These are phyloP conservation scores for Macrosiphum euphorbiae DNA, from an alignment of 2,888 invertebrate species.

Conservation along the genomic window DNA sequence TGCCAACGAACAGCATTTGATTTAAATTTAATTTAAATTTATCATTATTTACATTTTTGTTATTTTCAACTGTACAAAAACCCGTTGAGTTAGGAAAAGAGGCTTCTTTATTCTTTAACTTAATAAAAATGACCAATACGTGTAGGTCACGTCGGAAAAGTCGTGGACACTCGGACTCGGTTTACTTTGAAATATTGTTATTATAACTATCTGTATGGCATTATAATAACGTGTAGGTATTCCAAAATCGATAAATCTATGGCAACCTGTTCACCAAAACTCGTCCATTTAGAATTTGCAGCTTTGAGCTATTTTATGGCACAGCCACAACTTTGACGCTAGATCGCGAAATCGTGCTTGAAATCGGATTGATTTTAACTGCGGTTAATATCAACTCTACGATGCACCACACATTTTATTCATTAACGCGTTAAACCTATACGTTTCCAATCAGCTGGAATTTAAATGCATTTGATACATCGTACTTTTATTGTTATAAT, in stretches of 20 bases:
- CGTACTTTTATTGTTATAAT: background rate
- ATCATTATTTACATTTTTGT: too few species aligned
- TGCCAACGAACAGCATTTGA: too few species aligned
- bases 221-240: background rate
- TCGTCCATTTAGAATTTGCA: background rate
- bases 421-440: background rate
- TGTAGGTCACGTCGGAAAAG: background rate
- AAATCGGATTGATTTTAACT: background rate
- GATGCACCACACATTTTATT: background rate
- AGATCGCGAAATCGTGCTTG: background rate
- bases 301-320: background rate
- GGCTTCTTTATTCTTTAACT: background rate
- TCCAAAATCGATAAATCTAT: background rate
- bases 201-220: background rate
- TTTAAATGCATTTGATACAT: background rate
- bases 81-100: too few species aligned
- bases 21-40: too few species aligned
- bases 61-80: too few species aligned
- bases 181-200: background rate
- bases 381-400: too few species aligned
- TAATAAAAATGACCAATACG: background rate
- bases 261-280: background rate
- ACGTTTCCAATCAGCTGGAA: background rate
- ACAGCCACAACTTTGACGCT: background rate
- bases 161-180: background rate